phyloP scores from a whole-genome alignment of 2,113 vertebrate genomes.

The Orthonyx spaldingii region DNA sequence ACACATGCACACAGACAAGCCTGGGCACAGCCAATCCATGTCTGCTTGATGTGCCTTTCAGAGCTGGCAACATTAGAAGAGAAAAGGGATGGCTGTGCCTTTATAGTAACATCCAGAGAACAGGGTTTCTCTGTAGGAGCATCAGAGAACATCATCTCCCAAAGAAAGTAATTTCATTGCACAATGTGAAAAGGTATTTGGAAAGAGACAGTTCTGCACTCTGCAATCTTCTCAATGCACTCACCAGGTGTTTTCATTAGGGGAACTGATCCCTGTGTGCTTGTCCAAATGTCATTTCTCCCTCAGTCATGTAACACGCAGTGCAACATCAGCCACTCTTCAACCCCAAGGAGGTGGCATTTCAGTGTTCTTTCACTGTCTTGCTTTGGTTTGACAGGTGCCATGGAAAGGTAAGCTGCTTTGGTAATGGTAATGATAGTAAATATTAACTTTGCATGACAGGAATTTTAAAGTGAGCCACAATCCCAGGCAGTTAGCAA shows the following conservation, averaged over 20 bases:
- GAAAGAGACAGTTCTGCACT: background rate
- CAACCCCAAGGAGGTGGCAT: background rate
- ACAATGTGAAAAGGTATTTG: background rate
- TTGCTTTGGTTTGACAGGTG: background rate
- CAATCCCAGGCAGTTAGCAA: background rate
- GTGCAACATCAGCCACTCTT: background rate
- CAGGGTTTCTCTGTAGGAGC: background rate
- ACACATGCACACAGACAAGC: background rate
- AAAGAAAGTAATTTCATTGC: background rate
- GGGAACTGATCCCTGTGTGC: background rate
- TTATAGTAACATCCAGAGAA: background rate
- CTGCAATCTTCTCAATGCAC: background rate
- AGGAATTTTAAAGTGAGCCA: background rate
- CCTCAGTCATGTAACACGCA: fast-evolving
- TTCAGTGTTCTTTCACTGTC: background rate
- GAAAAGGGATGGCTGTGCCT: background rate
- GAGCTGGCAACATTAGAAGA: background rate
- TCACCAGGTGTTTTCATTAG: background rate
- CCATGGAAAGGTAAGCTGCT: background rate
- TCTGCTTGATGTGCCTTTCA: background rate
- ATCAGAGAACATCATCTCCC: background rate
- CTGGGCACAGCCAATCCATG: background rate
- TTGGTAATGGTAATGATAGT: background rate
- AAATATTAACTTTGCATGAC: background rate
- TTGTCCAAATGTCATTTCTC: background rate